Percentiles rank a stretch among this genome's conserved stretches.
These are phyloP conservation scores for Nomada fabriciana DNA, from an alignment of 2,888 invertebrate genomes.

Conservation along the genomic window DNA sequence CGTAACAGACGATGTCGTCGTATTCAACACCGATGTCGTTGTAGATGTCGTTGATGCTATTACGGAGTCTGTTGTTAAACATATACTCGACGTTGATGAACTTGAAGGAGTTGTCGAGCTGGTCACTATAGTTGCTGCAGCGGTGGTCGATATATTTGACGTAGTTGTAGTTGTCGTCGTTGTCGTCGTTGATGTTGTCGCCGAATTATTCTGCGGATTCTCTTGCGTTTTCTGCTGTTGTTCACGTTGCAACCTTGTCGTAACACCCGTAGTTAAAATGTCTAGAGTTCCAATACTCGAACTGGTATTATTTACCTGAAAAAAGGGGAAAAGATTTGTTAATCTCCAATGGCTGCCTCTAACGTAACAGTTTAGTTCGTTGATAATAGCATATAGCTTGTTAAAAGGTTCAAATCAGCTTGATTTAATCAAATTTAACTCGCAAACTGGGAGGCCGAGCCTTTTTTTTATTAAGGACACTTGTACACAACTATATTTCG, in stretches of 20 bases:
- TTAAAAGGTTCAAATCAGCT: too few relatives aligned
- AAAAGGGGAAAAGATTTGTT: constrained; percentile 39
- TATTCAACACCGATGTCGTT: constrained; percentile 71
- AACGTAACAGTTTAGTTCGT: background rate
- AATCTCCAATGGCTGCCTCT: background rate
- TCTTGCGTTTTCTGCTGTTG: constrained; percentile 89
- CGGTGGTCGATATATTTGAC: constrained; percentile 74
- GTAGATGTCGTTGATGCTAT: constrained; percentile 76
- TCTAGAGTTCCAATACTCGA: constrained; percentile 84
- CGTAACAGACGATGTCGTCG: constrained; percentile 70
- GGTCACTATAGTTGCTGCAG: constrained; percentile 74
- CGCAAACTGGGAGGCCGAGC: too few relatives aligned
- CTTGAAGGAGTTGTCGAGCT: constrained; percentile 75
- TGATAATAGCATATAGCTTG: too few relatives aligned
- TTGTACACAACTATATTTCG: background rate
- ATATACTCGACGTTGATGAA: constrained; percentile 73
- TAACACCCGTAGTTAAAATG: constrained; percentile 92
- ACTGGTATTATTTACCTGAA: constrained; percentile 84
- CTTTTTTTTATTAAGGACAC: background rate
- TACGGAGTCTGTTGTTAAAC: constrained; percentile 65
- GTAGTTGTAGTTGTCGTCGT: constrained; percentile 77
- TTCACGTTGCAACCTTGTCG: constrained; percentile 93
- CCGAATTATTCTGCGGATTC: constrained; percentile 80
- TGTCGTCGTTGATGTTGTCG: constrained; percentile 74
- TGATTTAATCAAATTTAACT: too few relatives aligned